Evolutionary conservation across 2,113 vertebrate genomes (phyloP).

Genomic region (Ramphastos sulfuratus): DNA sequence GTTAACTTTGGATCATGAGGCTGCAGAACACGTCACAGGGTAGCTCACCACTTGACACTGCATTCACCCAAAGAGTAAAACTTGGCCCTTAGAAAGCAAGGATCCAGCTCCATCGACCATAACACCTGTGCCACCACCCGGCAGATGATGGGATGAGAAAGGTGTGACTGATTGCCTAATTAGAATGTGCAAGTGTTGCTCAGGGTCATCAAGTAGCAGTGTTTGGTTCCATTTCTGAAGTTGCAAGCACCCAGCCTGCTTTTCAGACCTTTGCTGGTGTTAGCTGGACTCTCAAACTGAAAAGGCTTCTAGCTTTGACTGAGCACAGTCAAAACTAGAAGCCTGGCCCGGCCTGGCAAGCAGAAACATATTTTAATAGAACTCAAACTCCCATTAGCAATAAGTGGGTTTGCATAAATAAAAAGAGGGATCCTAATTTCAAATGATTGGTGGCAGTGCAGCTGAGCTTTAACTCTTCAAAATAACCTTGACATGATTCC

Average conservation of each 20-base stretch:
- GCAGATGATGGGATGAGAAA: neutral
- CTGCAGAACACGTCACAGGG: neutral
- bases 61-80: neutral
- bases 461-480: neutral
- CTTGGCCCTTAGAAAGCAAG: neutral
- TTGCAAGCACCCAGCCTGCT: neutral
- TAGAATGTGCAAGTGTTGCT: neutral
- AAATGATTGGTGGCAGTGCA: neutral
- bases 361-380: neutral
- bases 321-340: fast-evolving
- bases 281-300: neutral
- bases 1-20: neutral
- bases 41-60: fast-evolving
- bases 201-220: neutral
- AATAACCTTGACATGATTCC: neutral
- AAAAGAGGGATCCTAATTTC: neutral
- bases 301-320: neutral
- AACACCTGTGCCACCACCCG: neutral
- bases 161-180: neutral
- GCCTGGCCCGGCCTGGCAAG: fast-evolving
- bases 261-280: neutral
- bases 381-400: neutral
- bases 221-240: neutral
- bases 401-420: neutral
- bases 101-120: neutral